These are phyloP conservation scores for Sebastes iracundus DNA, from an alignment of 2,797 vertebrate genomes.

Conservation along the genomic window DNA sequence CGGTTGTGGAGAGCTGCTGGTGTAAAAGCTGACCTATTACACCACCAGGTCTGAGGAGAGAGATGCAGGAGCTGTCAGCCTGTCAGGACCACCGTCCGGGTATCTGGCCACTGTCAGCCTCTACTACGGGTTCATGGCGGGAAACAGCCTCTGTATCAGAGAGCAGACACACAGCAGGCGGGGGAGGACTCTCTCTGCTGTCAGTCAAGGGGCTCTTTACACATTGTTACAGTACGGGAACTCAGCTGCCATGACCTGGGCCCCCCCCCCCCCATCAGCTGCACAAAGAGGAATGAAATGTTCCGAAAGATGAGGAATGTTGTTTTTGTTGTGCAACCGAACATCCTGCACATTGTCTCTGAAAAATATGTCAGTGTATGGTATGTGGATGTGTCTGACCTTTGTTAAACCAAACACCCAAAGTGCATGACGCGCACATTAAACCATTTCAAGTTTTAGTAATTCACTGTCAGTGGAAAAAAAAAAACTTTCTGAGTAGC, in stretches of 20 bases:
- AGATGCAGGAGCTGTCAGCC: conserved; percentile 29
- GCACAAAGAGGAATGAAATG: neutral
- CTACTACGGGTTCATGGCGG: conserved; percentile 40
- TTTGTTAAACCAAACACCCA: neutral
- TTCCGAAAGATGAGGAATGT: conserved; percentile 20
- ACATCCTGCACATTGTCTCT: neutral
- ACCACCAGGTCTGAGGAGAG: neutral
- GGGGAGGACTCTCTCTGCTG: neutral
- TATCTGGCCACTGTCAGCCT: conserved; percentile 56
- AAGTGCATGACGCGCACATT: neutral
- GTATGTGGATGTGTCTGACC: neutral
- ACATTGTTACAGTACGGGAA: conserved; percentile 1
- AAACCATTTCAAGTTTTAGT: neutral
- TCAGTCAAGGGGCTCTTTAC: conserved; percentile 13
- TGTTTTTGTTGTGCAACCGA: conserved; percentile 18
- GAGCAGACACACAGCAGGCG: neutral
- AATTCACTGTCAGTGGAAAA: neutral
- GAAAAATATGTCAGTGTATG: neutral
- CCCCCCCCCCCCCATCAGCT: neutral
- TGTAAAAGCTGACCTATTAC: conserved; percentile 23
- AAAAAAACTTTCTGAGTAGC: neutral
- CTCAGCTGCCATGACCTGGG: neutral
- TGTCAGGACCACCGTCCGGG: conserved; percentile 17
- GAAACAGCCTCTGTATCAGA: conserved; percentile 12
- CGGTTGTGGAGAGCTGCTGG: neutral